Conservation (phyloP, 2,797 vertebrate species). For the Sarcophilus harrisii region DNA sequence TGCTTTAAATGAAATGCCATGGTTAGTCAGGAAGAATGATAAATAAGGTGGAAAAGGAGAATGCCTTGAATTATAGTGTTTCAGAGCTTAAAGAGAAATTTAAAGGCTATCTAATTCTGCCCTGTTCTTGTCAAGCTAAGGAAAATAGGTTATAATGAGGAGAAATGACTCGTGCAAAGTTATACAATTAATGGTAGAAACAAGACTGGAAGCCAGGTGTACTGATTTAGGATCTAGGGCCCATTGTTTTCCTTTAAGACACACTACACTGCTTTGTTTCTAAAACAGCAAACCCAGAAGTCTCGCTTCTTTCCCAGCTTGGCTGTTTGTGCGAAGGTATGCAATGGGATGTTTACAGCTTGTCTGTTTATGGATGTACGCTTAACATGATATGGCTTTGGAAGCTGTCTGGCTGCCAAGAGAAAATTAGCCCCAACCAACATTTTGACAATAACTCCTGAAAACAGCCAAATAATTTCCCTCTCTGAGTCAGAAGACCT, state of each 20-base stretch:
- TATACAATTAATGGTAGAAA: neutral
- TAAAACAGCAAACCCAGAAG: neutral
- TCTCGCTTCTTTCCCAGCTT: neutral
- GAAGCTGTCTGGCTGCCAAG: conserved; percentile 35
- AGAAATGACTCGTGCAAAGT: neutral
- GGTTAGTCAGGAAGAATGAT: neutral
- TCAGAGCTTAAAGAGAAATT: neutral
- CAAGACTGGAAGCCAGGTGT: neutral
- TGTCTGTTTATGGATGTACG: neutral
- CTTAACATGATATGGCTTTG: neutral
- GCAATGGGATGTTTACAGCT: neutral
- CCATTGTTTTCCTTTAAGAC: neutral
- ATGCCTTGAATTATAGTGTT: neutral
- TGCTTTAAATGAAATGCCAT: neutral
- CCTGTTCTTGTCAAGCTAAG: neutral
- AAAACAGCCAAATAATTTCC: conserved; percentile 61
- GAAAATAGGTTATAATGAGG: neutral
- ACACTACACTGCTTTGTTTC: neutral
- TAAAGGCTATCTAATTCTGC: neutral
- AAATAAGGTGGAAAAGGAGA: neutral
- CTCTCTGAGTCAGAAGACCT: conserved; percentile 61
- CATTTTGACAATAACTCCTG: conserved; percentile 65
- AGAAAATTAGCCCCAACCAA: conserved; percentile 33
- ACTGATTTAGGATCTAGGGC: neutral
- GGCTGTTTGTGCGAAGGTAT: neutral